These are phyloP conservation scores for Apostichopus californicus DNA, from an alignment of 35 echinoderm and acorn worm genomes.

Conservation along the genomic window DNA sequence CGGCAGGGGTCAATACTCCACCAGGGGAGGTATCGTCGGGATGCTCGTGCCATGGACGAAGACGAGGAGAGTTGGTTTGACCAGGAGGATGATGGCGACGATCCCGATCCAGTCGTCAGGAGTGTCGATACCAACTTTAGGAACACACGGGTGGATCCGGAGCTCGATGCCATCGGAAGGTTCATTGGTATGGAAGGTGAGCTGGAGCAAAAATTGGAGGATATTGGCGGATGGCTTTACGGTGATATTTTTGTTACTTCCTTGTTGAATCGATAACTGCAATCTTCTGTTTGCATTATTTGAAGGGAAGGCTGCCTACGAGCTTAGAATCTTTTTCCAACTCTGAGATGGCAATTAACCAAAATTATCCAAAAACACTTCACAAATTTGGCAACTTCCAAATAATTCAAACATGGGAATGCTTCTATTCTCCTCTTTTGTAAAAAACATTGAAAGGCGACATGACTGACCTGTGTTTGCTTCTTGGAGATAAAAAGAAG, in stretches of 20 bases:
- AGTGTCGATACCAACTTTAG: constrained; percentile 69
- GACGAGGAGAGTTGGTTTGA: constrained; percentile 97
- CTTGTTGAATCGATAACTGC: too few relatives aligned
- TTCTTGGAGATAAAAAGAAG: too few relatives aligned
- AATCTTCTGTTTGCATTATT: too few relatives aligned
- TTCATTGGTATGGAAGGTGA: constrained; percentile 94
- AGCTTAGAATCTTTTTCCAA: too few relatives aligned
- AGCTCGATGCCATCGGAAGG: constrained; percentile 78
- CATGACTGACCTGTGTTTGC: too few relatives aligned
- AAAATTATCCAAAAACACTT: too few relatives aligned
- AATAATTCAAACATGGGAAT: too few relatives aligned
- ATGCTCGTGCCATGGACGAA: constrained; percentile 85
- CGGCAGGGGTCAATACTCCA: constrained; percentile 83
- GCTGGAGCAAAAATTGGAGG: constrained; percentile 52
- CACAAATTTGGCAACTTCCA: too few relatives aligned
- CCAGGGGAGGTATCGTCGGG: constrained; percentile 79
- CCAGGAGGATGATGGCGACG: constrained; percentile 84
- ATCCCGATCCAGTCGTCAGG: constrained; percentile 60
- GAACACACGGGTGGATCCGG: constrained; percentile 77
- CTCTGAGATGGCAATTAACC: too few relatives aligned
- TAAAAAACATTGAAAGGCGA: too few relatives aligned
- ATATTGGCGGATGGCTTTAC: constrained; percentile 46
- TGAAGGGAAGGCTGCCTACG: too few relatives aligned
- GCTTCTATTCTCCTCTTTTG: too few relatives aligned
- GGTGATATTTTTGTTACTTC: neutral